phyloP scores from a whole-genome alignment of 2,888 invertebrate genomes.

The Megalurothrips usitatus region DNA sequence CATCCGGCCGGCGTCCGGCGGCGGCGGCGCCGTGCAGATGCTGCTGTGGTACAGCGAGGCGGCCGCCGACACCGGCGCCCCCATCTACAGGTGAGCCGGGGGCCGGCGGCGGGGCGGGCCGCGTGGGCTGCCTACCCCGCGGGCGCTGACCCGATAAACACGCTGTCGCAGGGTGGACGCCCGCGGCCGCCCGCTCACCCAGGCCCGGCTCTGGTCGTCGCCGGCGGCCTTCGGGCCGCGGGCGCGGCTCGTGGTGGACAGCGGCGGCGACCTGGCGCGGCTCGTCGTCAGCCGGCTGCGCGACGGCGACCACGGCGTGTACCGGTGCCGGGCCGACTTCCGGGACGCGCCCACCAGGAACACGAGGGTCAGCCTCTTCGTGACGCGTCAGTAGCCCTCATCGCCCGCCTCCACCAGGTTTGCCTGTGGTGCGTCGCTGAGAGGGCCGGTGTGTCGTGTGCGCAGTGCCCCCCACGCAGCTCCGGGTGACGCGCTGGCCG shows the following conservation, averaged over 20 bases:
- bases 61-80: neutral
- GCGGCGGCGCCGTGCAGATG: neutral
- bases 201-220: neutral
- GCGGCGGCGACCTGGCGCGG: neutral
- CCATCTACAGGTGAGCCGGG: neutral
- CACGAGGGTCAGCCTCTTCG: neutral
- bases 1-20: neutral
- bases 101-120: neutral
- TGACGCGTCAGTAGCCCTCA: neutral
- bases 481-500: neutral
- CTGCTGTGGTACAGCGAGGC: slow-evolving; percentile 6
- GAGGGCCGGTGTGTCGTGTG: neutral
- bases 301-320: slow-evolving; percentile 5
- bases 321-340: neutral
- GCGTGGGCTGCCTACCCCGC: no score
- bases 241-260: neutral
- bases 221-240: neutral
- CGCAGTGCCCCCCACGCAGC: slow-evolving; percentile 1
- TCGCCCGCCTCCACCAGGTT: no score
- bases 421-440: neutral
- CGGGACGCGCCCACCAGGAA: neutral
- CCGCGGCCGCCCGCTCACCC: neutral
- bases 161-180: neutral
- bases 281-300: neutral
- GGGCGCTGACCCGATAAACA: no score